Evolutionary conservation across 2,888 invertebrate genomes (phyloP).

Genomic region (Caenorhabditis zanzibari): DNA sequence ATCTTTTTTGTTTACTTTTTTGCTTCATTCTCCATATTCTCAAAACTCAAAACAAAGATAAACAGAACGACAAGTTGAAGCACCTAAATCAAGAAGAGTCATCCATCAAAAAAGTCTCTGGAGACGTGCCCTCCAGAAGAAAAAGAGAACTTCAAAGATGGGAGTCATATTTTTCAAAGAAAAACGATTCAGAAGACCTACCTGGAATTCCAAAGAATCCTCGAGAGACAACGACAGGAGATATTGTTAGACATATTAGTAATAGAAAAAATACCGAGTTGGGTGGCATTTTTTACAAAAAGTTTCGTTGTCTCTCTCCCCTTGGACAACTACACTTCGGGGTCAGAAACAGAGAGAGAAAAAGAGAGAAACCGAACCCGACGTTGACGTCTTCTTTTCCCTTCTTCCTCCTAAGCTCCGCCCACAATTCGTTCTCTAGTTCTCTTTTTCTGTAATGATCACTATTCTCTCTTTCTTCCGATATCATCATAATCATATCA

Average conservation of each 20-base stretch:
- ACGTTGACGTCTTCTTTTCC: slow-evolving; percentile 37
- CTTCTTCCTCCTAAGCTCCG: slow-evolving; percentile 32
- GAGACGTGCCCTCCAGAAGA: slow-evolving; percentile 13
- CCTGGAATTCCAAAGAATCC: slow-evolving; percentile 73
- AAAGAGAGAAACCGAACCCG: slow-evolving; percentile 34
- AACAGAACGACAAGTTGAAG: slow-evolving; percentile 14
- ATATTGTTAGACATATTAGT: background rate
- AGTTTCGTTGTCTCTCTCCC: background rate
- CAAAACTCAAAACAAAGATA: slow-evolving; percentile 25
- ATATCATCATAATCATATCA: slow-evolving; percentile 65
- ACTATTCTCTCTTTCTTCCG: background rate
- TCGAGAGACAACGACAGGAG: slow-evolving; percentile 24
- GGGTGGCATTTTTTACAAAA: slow-evolving; percentile 29
- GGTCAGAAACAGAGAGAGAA: slow-evolving; percentile 21
- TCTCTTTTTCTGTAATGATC: slow-evolving; percentile 10
- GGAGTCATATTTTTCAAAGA: background rate
- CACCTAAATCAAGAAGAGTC: slow-evolving; percentile 14
- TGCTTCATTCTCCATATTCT: background rate
- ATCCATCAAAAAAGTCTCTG: slow-evolving; percentile 33
- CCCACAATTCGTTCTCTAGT: slow-evolving; percentile 36
- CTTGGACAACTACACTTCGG: slow-evolving; percentile 16
- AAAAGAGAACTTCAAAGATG: background rate
- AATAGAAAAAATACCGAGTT: slow-evolving; percentile 12
- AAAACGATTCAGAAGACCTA: slow-evolving; percentile 16
- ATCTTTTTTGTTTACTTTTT: slow-evolving; percentile 21